Conservation (phyloP, 2,797 vertebrate genomes). For the Trachops cirrhosus region DNA sequence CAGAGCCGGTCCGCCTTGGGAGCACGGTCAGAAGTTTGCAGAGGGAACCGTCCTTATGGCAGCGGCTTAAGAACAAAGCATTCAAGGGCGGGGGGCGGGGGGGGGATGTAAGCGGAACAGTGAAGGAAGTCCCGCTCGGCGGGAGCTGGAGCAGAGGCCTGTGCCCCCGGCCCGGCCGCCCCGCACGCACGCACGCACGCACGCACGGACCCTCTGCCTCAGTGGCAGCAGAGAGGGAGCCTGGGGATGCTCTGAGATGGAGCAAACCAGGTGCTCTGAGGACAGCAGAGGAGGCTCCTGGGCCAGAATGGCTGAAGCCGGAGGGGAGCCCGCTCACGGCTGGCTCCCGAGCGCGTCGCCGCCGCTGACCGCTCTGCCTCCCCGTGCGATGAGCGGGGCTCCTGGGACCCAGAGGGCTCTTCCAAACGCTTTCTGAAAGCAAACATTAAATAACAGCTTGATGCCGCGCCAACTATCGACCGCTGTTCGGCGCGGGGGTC, state of each 20-base stretch:
- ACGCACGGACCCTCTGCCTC: accelerated
- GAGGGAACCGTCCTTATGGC: accelerated
- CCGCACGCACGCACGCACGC: accelerated
- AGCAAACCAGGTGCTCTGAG: accelerated
- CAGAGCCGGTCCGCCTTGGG: neutral
- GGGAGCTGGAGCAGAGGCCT: neutral
- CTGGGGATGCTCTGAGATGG: accelerated
- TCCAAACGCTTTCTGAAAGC: neutral
- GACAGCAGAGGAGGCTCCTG: neutral
- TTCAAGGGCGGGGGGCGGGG: neutral
- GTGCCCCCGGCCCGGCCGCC: neutral
- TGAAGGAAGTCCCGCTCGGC: accelerated
- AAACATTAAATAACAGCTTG: neutral
- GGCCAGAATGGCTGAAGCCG: neutral
- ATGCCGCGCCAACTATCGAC: neutral
- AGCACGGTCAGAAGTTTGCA: neutral
- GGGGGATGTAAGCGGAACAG: accelerated
- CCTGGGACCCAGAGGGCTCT: neutral
- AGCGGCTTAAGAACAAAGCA: neutral
- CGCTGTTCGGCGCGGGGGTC: no score
- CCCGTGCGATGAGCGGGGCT: neutral
- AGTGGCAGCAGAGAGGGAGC: neutral
- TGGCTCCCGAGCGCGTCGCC: no score
- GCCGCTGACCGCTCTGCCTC: no score
- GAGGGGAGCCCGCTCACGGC: no score